Evolutionary conservation across 2,797 vertebrate genomes (phyloP).

Genomic region (Phrynocephalus vlangalii): DNA sequence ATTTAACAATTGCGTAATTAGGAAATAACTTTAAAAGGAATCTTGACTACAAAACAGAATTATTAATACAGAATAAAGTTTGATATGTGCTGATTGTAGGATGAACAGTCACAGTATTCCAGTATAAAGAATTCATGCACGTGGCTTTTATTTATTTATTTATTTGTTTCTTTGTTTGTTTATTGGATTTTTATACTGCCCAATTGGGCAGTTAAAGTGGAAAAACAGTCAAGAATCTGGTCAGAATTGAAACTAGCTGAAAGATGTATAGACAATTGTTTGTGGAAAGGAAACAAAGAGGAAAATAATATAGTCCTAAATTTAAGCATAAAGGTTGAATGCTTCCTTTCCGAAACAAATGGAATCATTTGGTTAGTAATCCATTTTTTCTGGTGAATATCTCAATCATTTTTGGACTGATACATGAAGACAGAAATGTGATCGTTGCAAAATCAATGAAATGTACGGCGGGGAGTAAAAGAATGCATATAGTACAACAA

Average conservation of each 20-base stretch:
- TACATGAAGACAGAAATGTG: too few species aligned
- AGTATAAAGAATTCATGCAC: not conserved
- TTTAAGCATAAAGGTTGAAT: not conserved
- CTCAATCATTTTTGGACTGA: too few species aligned
- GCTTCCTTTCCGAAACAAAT: not conserved
- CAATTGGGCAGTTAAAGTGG: not conserved
- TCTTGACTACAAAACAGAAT: not conserved
- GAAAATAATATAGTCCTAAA: not conserved
- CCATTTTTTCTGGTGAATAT: too few species aligned
- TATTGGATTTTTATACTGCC: too few species aligned
- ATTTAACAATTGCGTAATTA: constrained; percentile 2
- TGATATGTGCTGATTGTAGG: constrained; percentile 30
- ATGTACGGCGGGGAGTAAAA: too few species aligned
- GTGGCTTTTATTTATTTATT: too few species aligned
- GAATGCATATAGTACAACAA: too few species aligned
- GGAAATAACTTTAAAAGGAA: constrained; percentile 32
- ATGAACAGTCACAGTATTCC: not conserved
- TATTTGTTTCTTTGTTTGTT: too few species aligned
- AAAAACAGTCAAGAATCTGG: not conserved
- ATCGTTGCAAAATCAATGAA: too few species aligned
- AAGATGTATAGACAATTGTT: constrained; percentile 11
- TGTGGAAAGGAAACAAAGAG: constrained; percentile 3
- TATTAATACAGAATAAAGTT: not conserved
- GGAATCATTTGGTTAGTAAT: not conserved
- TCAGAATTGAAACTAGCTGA: not conserved